A percentile compares a stretch with the other conserved stretches of the same genome.
phyloP scores from a whole-genome alignment of 30 jellyfish, hydroid and myxozoan genomes.

The Hydractinia symbiolongicarpus region DNA sequence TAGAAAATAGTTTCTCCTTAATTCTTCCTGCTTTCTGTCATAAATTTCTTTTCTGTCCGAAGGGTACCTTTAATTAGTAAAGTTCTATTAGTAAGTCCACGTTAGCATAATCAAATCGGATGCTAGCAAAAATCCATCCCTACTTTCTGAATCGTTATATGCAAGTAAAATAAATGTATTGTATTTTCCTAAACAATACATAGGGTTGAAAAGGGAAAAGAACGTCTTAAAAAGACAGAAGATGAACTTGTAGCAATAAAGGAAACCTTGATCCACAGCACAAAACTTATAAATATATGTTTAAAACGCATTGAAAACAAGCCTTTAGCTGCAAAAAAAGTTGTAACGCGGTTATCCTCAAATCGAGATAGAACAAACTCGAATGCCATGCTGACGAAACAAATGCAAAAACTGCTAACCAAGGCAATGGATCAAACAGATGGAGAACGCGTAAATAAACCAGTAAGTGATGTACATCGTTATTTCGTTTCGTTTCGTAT shows the following conservation, averaged over 20 bases:
- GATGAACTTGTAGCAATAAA: neutral
- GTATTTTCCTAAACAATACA: no score
- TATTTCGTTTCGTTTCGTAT: neutral
- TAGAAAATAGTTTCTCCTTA: no score
- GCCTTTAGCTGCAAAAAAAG: neutral
- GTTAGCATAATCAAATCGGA: no score
- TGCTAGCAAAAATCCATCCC: no score
- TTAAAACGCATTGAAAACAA: slow-evolving; percentile 4
- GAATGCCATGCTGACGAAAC: slow-evolving; percentile 1
- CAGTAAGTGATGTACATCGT: neutral
- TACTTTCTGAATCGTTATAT: no score
- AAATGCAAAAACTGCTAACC: neutral
- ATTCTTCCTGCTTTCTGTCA: no score
- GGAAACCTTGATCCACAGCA: neutral
- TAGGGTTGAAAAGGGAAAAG: neutral
- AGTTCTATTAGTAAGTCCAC: no score
- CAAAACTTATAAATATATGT: neutral
- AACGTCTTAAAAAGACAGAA: neutral
- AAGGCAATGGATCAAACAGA: neutral
- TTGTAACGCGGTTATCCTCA: no score
- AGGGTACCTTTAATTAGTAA: no score
- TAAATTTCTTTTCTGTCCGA: no score
- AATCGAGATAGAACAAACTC: neutral
- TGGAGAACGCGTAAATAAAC: neutral
- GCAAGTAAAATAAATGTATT: no score